These are phyloP conservation scores for Periphyllus acericola DNA, from an alignment of 2,888 invertebrate genomes.

Conservation along the genomic window DNA sequence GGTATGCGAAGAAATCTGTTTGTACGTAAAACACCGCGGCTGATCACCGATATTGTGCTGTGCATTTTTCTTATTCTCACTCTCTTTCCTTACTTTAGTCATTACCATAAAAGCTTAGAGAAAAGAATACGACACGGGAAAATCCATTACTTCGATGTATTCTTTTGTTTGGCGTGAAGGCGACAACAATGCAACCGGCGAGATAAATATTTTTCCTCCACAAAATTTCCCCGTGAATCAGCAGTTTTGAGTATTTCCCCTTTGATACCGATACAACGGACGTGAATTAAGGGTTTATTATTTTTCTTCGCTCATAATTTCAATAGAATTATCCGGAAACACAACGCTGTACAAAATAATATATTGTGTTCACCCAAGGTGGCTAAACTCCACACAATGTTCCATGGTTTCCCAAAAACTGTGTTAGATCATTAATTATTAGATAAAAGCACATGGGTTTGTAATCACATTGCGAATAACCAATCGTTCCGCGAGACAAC, in stretches of 20 bases:
- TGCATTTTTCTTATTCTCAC: too few species aligned
- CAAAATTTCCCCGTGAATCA: conserved; percentile 9
- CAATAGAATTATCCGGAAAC: neutral
- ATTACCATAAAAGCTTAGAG: conserved; percentile 17
- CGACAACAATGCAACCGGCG: neutral
- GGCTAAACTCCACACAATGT: too few species aligned
- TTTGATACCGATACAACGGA: neutral
- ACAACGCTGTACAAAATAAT: neutral
- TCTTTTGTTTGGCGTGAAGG: conserved; percentile 14
- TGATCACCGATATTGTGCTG: conserved; percentile 1
- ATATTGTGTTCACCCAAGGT: neutral
- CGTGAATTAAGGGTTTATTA: neutral
- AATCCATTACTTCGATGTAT: conserved; percentile 49
- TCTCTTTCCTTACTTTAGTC: neutral
- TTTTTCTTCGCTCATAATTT: neutral
- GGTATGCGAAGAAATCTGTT: neutral
- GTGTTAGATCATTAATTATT: too few species aligned
- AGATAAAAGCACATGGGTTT: too few species aligned
- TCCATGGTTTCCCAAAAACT: too few species aligned
- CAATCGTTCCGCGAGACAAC: too few species aligned
- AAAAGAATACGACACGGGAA: neutral
- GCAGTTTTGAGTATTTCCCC: neutral
- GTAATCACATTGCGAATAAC: too few species aligned
- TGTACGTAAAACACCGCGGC: too few species aligned
- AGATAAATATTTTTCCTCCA: neutral